These are phyloP conservation scores for Trimorus sp. DNA, from an alignment of 2,888 invertebrate species.

Conservation along the genomic window DNA sequence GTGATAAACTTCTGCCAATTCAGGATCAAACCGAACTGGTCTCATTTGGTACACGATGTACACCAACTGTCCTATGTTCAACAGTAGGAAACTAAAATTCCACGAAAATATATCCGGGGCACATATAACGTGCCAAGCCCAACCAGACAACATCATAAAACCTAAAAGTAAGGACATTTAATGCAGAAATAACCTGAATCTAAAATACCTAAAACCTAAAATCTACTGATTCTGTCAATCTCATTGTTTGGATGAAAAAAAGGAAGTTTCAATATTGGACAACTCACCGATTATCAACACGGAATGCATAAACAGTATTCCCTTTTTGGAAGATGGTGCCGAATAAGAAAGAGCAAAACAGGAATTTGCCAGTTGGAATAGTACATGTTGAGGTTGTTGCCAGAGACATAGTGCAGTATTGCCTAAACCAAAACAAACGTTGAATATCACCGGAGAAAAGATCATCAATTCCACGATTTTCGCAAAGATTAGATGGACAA, in stretches of 20 bases:
- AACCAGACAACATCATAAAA: constrained; percentile 90
- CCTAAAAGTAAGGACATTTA: constrained; percentile 78
- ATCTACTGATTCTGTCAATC: neutral
- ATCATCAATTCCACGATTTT: too few relatives aligned
- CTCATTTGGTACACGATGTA: constrained; percentile 91
- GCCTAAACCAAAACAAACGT: constrained; percentile 68
- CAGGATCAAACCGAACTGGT: constrained; percentile 91
- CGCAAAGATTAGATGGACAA: too few relatives aligned
- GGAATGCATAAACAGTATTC: constrained; percentile 91
- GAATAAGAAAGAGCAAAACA: constrained; percentile 91
- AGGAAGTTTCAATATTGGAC: too few relatives aligned
- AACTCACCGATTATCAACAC: constrained; percentile 88
- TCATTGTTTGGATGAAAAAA: too few relatives aligned
- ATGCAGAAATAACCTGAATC: neutral
- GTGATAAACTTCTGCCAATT: constrained; percentile 91
- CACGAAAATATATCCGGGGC: constrained; percentile 94
- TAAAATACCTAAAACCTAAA: neutral
- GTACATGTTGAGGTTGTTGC: constrained; percentile 88
- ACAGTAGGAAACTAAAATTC: constrained; percentile 91
- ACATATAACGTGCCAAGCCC: constrained; percentile 95
- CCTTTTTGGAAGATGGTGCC: constrained; percentile 89
- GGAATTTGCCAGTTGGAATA: constrained; percentile 89
- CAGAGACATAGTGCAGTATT: constrained; percentile 82
- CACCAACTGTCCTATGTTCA: constrained; percentile 91
- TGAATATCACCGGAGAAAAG: neutral